Evolutionary conservation across 2,113 vertebrate genomes (phyloP), one percentile per base, ranked within the genome.

Genomic region (Rousettus leschenaultii): DNA sequence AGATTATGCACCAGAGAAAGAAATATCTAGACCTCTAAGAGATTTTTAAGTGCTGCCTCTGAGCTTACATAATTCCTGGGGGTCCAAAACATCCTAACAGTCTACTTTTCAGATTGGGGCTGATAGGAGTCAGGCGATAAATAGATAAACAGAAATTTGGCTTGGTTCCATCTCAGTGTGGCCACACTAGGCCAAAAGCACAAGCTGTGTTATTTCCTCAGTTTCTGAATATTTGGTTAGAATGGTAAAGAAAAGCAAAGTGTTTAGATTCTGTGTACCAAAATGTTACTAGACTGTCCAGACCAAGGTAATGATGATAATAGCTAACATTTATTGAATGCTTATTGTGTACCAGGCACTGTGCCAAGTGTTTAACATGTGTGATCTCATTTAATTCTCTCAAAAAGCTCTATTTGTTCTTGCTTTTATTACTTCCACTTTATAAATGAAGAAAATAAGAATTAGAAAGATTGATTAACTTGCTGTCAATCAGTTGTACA

Each of bases 241-340:
- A 86, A 89, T 65, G 38, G 92, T 53, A 96, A 93, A 48, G 35
- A 84, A 92, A 95, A 86, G 38, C 10, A 55, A 88, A 93, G n/a
- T 86, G 26, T 84, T 95, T 71, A 89, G 55, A 91, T 91, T 93
- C 65, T 91, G 3, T 83, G 19, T 33, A 86, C 33, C 19, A 66
- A 75, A 59, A 10, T 71, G 18, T 91, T 83, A 33, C 82, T 89
- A 82, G 7, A 55, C 73, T 83, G 78, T 95, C 66, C 40, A 86
- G 73, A 92, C 38, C 68, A 30, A 70, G 51, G 21, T 78, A 51
- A 80, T 86, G 7, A 74, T 84, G 48, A 48, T 45, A 22, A 91
- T 75, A 74, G 43, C n/a, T 85, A 59, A 57, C 12, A 78, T 82
- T 86, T 91, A 68, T 57, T 92, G 38, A 89, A 30, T 68, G 35